A percentile compares a stretch with the other conserved stretches of the same genome.
Conservation (phyloP, 2,113 vertebrate species). For the Dasypus novemcinctus region DNA sequence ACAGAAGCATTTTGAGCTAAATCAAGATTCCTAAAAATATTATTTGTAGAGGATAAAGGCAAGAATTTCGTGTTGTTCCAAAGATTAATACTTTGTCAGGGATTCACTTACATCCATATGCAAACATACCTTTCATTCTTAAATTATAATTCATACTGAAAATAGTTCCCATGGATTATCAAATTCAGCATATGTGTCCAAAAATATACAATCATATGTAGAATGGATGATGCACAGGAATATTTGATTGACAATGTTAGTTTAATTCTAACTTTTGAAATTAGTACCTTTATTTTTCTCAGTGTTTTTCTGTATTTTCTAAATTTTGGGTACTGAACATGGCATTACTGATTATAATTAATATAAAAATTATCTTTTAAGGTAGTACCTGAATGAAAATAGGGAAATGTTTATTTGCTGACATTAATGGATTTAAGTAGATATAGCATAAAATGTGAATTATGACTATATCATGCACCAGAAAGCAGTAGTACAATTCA, state of each 20-base stretch:
- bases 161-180: neutral
- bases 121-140: neutral
- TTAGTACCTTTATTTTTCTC: neutral
- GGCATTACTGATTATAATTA: neutral
- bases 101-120: neutral
- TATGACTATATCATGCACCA: constrained; percentile 1
- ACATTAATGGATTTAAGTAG: constrained; percentile 8
- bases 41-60: neutral
- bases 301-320: neutral
- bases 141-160: neutral
- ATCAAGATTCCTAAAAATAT: neutral
- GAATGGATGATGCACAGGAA: neutral
- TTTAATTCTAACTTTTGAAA: constrained; percentile 37
- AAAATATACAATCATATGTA: neutral
- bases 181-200: neutral
- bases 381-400: neutral
- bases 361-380: constrained; percentile 19
- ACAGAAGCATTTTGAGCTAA: neutral
- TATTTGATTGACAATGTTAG: neutral
- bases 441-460: constrained; percentile 10
- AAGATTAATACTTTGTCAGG: neutral
- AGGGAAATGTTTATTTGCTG: constrained; percentile 10
- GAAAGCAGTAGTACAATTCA: neutral
- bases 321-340: neutral
- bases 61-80: neutral